Conservation (phyloP, 2,113 vertebrate species). For the Oceanites oceanicus region DNA sequence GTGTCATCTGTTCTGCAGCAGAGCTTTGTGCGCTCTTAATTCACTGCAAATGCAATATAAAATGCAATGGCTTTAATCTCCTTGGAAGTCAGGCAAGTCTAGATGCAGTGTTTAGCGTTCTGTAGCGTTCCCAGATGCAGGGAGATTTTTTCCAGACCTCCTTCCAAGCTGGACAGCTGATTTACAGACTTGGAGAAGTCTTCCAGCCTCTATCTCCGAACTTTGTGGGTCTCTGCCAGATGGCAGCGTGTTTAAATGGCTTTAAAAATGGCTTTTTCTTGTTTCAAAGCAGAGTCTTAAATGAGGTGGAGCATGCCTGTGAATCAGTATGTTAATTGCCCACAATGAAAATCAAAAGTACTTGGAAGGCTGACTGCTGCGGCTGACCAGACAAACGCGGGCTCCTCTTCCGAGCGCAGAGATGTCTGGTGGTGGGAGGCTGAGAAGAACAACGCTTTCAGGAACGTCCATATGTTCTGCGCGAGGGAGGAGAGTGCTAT, state of each 20-base stretch:
- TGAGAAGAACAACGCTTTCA: neutral
- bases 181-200: neutral
- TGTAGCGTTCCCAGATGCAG: neutral
- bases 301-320: neutral
- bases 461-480: neutral
- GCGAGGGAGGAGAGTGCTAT: neutral
- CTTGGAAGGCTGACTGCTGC: neutral
- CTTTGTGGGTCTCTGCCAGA: neutral
- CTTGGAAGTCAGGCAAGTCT: neutral
- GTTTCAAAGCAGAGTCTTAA: neutral
- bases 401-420: fast-evolving
- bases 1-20: neutral
- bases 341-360: neutral
- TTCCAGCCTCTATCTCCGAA: neutral
- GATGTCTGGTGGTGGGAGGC: neutral
- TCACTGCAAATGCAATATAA: neutral
- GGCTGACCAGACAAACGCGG: neutral
- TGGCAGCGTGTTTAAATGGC: neutral
- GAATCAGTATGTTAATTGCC: neutral
- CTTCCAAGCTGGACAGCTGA: neutral
- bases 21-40: neutral
- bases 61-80: neutral
- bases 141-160: neutral
- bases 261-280: neutral
- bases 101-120: fast-evolving